Base-by-base conservation (phyloP, 2,113 vertebrate genomes). In the Lagenorhynchus albirostris region DNA sequence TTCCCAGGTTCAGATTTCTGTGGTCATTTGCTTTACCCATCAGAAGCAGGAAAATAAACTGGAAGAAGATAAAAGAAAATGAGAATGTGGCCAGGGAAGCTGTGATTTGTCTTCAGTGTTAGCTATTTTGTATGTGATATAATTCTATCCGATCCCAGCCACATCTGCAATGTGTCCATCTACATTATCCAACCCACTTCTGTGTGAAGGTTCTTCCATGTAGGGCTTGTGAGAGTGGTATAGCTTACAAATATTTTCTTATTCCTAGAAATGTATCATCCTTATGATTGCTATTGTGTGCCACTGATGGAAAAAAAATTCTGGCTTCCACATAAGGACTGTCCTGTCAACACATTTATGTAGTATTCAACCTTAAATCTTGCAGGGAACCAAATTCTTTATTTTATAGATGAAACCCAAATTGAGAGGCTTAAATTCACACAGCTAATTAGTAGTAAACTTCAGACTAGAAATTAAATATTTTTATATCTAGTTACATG, bases 1-100 rank as follows among this genome's bases (percentile, higher is more conserved):
- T 85, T 85, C 62, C 73, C 36, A 63, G 17, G 62, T 11, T 76
- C 33, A 47, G 11, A 53, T 60, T 80, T 88, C 60, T 20, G 53
- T 44, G 85, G 36, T 15, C 25, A 76, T 82, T 96, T 84, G 9
- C 53, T 94, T 90, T 93, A 80, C 41, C 89, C 18, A n/a, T 81
- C 41, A 6, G 38, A 94, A 87, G 38, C 25, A 73, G 44, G 12
- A 50, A 95, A 90, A 95, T 95, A 85, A 96, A 88, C 18, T 86
- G 77, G 33, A 36, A 95, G 23, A 96, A 95, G 97, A 97, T 67
- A 97, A 96, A 82, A 81, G 21, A 77, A 95, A 86, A 91, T 79
- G 50, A 96, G 41, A 31, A 36, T 55, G 3, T 77, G 77, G n/a
- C 9, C 21, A 73, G 9, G 9, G 7, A 79, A 67, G 5, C 33